Evolutionary conservation across 2,113 vertebrate genomes (phyloP).

Genomic region (Sturnus vulgaris): DNA sequence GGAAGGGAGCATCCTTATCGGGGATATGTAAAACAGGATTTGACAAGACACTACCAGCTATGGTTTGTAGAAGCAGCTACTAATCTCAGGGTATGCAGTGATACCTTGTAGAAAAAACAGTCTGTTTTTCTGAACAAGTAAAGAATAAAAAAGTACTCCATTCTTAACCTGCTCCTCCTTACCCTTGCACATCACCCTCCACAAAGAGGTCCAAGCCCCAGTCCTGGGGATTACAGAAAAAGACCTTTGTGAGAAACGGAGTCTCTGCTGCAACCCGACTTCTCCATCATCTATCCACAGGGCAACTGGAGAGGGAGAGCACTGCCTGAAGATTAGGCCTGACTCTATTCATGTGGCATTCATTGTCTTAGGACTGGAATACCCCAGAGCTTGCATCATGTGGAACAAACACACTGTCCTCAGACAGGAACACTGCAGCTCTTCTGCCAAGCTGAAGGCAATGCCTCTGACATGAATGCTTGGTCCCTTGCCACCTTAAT

Average conservation of each 20-base stretch:
- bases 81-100: not conserved
- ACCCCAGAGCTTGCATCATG: not conserved
- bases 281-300: not conserved
- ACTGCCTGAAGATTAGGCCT: not conserved
- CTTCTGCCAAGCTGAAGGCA: not conserved
- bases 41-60: not conserved
- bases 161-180: not conserved
- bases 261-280: not conserved
- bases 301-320: not conserved
- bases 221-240: not conserved
- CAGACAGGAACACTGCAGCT: not conserved
- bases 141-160: not conserved
- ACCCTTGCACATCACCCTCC: not conserved
- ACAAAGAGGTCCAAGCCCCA: fast-evolving
- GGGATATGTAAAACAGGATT: not conserved
- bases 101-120: not conserved
- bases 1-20: not conserved
- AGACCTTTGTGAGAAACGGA: not conserved
- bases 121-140: not conserved
- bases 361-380: not conserved
- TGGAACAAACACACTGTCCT: not conserved
- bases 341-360: not conserved
- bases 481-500: conserved; percentile 31
- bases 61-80: not conserved
- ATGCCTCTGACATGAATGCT: not conserved